phyloP scores from a whole-genome alignment of 2,113 vertebrate genomes.

The Eudyptes chrysolophus region DNA sequence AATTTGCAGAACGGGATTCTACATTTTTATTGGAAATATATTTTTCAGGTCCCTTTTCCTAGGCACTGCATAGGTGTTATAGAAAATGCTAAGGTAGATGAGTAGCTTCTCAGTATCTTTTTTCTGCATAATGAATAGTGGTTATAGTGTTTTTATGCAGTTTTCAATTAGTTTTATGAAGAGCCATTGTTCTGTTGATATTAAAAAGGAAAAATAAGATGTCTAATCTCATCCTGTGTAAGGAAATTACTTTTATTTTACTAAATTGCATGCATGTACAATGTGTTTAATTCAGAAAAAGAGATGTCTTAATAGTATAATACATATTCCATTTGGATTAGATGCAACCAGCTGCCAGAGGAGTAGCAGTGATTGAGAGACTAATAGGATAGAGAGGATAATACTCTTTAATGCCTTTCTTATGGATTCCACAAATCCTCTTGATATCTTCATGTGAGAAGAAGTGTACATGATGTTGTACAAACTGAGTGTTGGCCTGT shows the following conservation, averaged over 20 bases:
- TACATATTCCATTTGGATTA: not conserved
- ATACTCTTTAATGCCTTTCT: not conserved
- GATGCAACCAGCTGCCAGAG: not conserved
- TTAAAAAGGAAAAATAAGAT: not conserved
- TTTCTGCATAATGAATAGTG: not conserved
- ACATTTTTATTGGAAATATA: not conserved
- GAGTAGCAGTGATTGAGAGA: not conserved
- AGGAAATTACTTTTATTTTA: conserved; percentile 15
- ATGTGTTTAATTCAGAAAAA: conserved; percentile 16
- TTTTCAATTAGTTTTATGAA: not conserved
- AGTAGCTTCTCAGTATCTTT: not conserved
- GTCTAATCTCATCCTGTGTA: conserved; percentile 26
- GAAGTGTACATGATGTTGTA: not conserved
- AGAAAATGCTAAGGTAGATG: not conserved
- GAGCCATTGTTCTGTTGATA: not conserved
- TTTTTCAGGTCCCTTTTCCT: not conserved
- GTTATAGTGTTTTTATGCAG: not conserved
- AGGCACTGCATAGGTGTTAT: not conserved
- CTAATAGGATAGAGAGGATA: not conserved
- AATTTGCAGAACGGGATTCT: not conserved
- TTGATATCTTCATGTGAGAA: not conserved
- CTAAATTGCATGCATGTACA: not conserved
- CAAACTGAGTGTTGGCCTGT: not conserved
- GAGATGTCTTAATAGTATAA: not conserved
- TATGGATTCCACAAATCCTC: not conserved